A percentile compares a stretch with the other conserved stretches of the same genome.
These are phyloP conservation scores for Vannuccia rotundouncinata DNA, from an alignment of 2,888 invertebrate genomes.

Conservation along the genomic window DNA sequence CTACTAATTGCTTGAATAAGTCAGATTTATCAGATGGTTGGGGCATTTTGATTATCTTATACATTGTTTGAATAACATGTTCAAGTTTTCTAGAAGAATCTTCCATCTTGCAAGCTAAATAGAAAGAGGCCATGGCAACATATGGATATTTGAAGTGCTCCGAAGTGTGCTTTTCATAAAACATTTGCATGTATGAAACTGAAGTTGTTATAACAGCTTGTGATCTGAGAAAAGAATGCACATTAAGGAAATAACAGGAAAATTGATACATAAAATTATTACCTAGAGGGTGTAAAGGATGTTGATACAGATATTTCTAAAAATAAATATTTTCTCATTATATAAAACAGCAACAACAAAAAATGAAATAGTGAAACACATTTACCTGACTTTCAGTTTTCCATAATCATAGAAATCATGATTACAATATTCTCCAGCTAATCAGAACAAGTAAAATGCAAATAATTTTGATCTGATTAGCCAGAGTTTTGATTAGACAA, in stretches of 20 bases:
- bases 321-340: too few relatives aligned
- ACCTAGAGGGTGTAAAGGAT: too few relatives aligned
- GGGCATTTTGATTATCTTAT: neutral
- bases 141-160: neutral
- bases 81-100: neutral
- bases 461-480: too few relatives aligned
- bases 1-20: neutral
- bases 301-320: too few relatives aligned
- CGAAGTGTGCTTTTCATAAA: neutral
- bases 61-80: neutral
- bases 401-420: too few relatives aligned
- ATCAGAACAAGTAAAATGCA: too few relatives aligned
- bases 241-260: neutral
- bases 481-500: too few relatives aligned
- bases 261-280: too few relatives aligned
- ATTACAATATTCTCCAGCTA: too few relatives aligned
- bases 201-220: neutral
- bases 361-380: too few relatives aligned
- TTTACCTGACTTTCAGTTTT: too few relatives aligned
- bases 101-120: neutral
- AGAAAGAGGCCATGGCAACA: neutral
- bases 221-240: neutral
- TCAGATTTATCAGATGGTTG: neutral
- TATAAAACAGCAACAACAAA: too few relatives aligned
- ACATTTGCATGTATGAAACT: neutral